Evolutionary conservation across 92 coral and sea anemone genomes (phyloP), one percentile per base, ranked within the genome.

Genomic region (Bergia sp.): DNA sequence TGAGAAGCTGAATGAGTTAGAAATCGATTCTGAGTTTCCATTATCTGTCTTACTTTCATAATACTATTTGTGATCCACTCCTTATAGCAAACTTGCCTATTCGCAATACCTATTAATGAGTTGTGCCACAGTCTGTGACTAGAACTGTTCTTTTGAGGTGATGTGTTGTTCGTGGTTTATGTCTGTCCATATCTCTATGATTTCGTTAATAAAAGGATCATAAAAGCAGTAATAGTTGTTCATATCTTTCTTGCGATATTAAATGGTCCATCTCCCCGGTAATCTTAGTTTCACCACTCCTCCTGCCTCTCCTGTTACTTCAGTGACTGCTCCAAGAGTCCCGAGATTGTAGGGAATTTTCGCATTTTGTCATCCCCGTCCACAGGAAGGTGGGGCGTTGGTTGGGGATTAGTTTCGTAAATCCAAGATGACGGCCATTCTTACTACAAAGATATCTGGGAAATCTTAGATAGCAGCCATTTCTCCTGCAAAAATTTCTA

Each of bases 331-430:
- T 57, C 76, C 67, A 45, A n/a, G 76, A 9, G 85, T 87, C 90
- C 85, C 61, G 53, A 79, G 90, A 76, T 53, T 23, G 77, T 77
- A 15, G 90, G 85, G 66, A 36, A 87, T 87, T 78, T 72, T 21
- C 61, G 85, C 85, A 50, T 78, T 77, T 87, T 87, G 65, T 49
- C 77, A 47, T 61, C 29, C 90, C 73, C 39, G 82, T 77, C 73
- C 77, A 65, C 21, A 77, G 85, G 58, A 58, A 87, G 0, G 90
- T 87, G 90, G 85, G 82, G 85, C 85, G 43, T 87, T 87, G 58
- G 58, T 78, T 44, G 3, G 84, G 77, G 90, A 77, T 77, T 77
- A 66, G 3, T 23, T 73, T 73, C 11, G 38, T n/a, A n/a, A 21
- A 38, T 75, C 80, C 5, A 85, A 85, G 66, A 64, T 58, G 10